Evolutionary conservation across 2,888 invertebrate genomes (phyloP).

Genomic region (Dasysyrphus albostriatus): DNA sequence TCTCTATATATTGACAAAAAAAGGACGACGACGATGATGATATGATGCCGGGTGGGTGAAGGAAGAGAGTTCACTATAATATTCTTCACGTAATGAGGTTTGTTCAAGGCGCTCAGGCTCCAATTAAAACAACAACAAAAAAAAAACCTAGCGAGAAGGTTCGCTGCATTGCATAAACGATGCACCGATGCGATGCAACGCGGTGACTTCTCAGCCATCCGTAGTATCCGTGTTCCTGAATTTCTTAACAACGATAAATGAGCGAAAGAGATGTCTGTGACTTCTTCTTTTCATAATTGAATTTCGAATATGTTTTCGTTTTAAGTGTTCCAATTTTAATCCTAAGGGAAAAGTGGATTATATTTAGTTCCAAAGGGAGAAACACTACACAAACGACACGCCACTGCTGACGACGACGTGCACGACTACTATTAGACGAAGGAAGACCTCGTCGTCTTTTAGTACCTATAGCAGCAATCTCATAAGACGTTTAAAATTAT

Average conservation of each 20-base stretch:
- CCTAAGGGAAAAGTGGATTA: slow-evolving; percentile 39
- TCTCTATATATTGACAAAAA: background rate
- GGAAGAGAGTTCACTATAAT: background rate
- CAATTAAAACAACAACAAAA: slow-evolving; percentile 51
- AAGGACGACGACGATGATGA: background rate
- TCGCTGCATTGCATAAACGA: background rate
- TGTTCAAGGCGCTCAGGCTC: slow-evolving; percentile 63
- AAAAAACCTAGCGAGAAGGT: background rate
- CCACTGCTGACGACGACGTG: background rate
- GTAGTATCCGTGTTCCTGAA: background rate
- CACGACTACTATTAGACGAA: background rate
- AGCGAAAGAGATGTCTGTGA: slow-evolving; percentile 1
- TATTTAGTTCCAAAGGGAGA: slow-evolving; percentile 7
- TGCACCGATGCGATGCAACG: background rate
- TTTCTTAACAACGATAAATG: slow-evolving; percentile 5
- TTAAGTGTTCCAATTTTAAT: slow-evolving; percentile 48
- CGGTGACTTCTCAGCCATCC: background rate
- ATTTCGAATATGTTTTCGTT: slow-evolving; percentile 57
- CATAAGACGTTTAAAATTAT: slow-evolving; percentile 18
- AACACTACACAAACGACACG: background rate
- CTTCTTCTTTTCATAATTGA: slow-evolving; percentile 56
- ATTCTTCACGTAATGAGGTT: slow-evolving; percentile 67
- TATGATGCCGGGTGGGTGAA: background rate
- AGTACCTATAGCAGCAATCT: background rate
- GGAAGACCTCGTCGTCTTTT: background rate